phyloP scores from a whole-genome alignment of 2,113 vertebrate genomes.

The Ictidomys tridecemlineatus region DNA sequence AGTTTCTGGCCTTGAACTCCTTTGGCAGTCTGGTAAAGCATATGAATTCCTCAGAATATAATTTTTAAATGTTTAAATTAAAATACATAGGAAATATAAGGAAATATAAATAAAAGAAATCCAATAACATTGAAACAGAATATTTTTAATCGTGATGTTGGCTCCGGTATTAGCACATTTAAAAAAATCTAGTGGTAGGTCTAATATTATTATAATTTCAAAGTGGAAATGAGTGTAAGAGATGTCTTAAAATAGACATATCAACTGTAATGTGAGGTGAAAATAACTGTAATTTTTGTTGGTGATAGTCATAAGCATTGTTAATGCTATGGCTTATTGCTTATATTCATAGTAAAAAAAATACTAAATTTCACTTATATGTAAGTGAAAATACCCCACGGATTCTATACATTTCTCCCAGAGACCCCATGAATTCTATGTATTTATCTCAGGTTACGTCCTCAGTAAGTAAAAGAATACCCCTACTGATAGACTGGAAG shows the following conservation, averaged over 20 bases:
- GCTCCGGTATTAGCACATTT: neutral
- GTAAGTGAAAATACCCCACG: neutral
- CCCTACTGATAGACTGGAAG: neutral
- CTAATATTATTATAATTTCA: neutral
- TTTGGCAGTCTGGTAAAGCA: neutral
- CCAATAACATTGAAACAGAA: neutral
- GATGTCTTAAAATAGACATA: neutral
- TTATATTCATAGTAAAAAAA: neutral
- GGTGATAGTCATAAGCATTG: neutral
- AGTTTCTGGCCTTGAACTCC: neutral
- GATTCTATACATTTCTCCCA: neutral
- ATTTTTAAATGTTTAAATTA: slow-evolving; percentile 42
- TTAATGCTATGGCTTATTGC: neutral
- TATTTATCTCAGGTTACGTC: neutral
- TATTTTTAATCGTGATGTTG: slow-evolving; percentile 25
- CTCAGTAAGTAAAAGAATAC: neutral
- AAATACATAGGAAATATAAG: neutral
- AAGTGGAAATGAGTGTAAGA: neutral
- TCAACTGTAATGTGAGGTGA: neutral
- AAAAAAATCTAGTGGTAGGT: neutral
- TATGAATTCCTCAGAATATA: neutral
- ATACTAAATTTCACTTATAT: neutral
- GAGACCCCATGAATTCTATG: neutral
- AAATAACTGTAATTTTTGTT: slow-evolving; percentile 11
- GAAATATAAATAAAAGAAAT: neutral